phyloP scores from a whole-genome alignment of 2,797 vertebrate genomes.

The Rhabdomys pumilio region DNA sequence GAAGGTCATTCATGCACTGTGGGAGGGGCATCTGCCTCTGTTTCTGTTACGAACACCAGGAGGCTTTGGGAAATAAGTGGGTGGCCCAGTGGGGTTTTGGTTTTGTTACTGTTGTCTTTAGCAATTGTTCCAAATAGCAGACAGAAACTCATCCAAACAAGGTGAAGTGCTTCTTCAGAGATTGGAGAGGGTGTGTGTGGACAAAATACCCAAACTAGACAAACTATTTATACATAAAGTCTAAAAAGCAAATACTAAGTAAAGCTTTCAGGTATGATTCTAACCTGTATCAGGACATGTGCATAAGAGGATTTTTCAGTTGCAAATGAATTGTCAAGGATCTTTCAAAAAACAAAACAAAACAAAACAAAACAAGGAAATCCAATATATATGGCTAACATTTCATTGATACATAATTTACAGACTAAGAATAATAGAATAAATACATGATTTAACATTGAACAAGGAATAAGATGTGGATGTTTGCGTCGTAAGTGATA shows the following conservation, averaged over 20 bases:
- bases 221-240: conserved; percentile 51
- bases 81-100: background rate
- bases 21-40: background rate
- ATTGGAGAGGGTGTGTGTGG: background rate
- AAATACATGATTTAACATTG: conserved; percentile 56
- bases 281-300: background rate
- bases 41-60: background rate
- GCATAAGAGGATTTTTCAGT: conserved; percentile 25
- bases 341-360: conserved; percentile 48
- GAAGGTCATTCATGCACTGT: background rate
- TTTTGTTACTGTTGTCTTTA: background rate
- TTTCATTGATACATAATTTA: conserved; percentile 13
- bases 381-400: background rate
- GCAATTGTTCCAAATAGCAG: background rate
- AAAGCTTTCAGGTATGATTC: conserved; percentile 42
- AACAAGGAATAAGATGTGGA: background rate
- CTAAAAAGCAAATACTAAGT: conserved; percentile 10
- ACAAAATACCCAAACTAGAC: background rate
- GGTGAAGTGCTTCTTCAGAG: background rate
- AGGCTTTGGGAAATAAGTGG: background rate
- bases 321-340: background rate
- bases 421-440: background rate
- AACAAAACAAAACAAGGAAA: background rate
- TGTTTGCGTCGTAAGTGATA: conserved; percentile 34
- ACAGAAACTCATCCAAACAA: background rate